phyloP scores from a whole-genome alignment of 2,888 invertebrate species.

The Odontocolon sp. region DNA sequence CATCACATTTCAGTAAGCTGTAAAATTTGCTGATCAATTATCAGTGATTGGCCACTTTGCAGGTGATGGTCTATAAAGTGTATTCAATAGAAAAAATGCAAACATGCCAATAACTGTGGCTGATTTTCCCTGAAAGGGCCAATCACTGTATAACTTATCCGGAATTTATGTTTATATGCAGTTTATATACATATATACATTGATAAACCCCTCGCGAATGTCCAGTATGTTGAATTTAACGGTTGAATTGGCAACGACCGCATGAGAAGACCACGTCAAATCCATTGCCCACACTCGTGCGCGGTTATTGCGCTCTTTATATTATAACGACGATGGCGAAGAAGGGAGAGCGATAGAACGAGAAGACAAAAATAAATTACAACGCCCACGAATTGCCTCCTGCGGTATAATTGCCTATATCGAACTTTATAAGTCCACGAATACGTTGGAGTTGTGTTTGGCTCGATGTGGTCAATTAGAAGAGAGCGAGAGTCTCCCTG shows the following conservation, averaged over 20 bases:
- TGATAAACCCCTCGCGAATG: not conserved
- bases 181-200: not conserved
- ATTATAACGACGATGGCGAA: conserved; percentile 18
- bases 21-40: too few species aligned
- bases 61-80: too few species aligned
- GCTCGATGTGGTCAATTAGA: conserved; percentile 29
- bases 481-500: not conserved
- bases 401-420: conserved; percentile 6
- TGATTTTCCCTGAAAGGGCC: too few species aligned
- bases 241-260: conserved; percentile 27
- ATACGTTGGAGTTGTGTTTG: conserved; percentile 29
- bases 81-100: too few species aligned
- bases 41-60: too few species aligned
- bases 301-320: conserved; percentile 32
- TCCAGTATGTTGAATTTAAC: conserved; percentile 3
- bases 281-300: conserved; percentile 11
- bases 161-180: too few species aligned
- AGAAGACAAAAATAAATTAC: conserved; percentile 24
- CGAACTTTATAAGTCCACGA: not conserved
- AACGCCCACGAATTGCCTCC: conserved; percentile 14
- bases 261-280: not conserved
- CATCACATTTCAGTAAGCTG: too few species aligned
- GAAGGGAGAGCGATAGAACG: not conserved
- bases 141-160: too few species aligned
- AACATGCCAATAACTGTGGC: too few species aligned